Conservation (phyloP, 2,888 invertebrate genomes). For the Eugnorisma glareosa region DNA sequence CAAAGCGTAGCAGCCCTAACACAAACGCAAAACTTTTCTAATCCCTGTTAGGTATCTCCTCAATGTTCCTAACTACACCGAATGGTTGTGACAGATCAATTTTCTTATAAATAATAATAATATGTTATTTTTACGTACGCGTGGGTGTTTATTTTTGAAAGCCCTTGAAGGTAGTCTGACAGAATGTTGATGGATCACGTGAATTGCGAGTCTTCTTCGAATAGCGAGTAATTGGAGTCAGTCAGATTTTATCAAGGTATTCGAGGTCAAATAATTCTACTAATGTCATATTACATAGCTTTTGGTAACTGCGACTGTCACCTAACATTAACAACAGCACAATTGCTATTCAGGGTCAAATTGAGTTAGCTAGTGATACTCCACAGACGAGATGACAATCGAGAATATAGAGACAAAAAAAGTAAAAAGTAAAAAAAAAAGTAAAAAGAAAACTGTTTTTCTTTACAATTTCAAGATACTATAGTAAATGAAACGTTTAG, state of each 20-base stretch:
- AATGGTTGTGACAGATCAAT: conserved; percentile 65
- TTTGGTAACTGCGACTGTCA: no score
- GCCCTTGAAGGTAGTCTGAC: conserved; percentile 15
- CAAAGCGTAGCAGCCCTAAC: conserved; percentile 44
- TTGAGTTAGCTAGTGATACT: no score
- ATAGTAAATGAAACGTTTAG: no score
- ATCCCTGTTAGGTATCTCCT: conserved; percentile 51
- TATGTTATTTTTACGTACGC: conserved; percentile 34
- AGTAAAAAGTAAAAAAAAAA: no score
- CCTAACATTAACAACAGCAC: no score
- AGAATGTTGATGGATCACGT: conserved; percentile 27
- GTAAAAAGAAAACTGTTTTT: no score
- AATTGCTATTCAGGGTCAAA: no score
- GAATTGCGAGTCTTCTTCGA: not conserved
- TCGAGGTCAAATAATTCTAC: not conserved
- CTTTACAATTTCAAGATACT: no score
- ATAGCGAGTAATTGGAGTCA: not conserved
- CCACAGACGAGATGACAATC: no score
- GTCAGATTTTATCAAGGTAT: not conserved
- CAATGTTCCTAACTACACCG: conserved; percentile 50
- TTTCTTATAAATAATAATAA: conserved; percentile 61
- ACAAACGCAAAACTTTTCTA: conserved; percentile 54
- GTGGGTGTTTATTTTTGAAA: conserved; percentile 37
- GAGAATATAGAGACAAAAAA: no score
- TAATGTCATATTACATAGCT: no score